Evolutionary conservation across 2,888 invertebrate species (phyloP), one percentile per base, ranked within the genome.

Genomic region (Aplocera efformata): DNA sequence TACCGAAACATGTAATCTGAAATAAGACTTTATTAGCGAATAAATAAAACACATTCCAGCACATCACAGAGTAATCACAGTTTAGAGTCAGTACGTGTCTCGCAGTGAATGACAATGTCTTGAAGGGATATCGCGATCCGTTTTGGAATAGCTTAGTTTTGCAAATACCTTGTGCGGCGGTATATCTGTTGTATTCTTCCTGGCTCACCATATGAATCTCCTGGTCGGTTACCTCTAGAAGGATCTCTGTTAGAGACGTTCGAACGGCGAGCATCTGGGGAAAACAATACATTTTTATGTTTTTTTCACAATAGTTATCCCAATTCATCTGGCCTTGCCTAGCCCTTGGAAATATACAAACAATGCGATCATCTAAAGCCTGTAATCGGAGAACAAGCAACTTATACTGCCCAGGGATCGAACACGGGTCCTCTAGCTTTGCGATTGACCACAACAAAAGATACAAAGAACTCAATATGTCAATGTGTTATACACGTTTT

Each of bases 211-310:
- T 89, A 68, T 91, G 89, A 72, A 98, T 95, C 90, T 97, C 96
- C 79, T 94, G 93, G 79, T 94, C 95, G 11, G 98, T 98, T 64
- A 98, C 98, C 79, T 97, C 96, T 63, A 98, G 90, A 48, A 99
- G 91, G 66, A 98, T 94, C 88, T 98, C 97, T 20, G 98, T 98
- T 83, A 98, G 90, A 58, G 94, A 93, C 49, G 94, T 91, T 47
- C 98, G 92, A 34, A 98, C 96, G 69, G 93, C 92, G 73, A 95
- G 81, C 96, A 98, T 97, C 96, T 96, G 79, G 41, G 20, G 27
- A 45, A 17, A 39, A 28, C 35, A 10, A 32, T 27, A 31, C n/a
- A 22, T 11, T 8, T n/a, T n/a, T n/a, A n/a, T n/a, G n/a, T n/a
- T n/a, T n/a, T n/a, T n/a, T n/a, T n/a, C n/a, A n/a, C n/a, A n/a